Evolutionary conservation across 2,797 vertebrate species (phyloP).

Genomic region (Schizopygopsis malacanthus): DNA sequence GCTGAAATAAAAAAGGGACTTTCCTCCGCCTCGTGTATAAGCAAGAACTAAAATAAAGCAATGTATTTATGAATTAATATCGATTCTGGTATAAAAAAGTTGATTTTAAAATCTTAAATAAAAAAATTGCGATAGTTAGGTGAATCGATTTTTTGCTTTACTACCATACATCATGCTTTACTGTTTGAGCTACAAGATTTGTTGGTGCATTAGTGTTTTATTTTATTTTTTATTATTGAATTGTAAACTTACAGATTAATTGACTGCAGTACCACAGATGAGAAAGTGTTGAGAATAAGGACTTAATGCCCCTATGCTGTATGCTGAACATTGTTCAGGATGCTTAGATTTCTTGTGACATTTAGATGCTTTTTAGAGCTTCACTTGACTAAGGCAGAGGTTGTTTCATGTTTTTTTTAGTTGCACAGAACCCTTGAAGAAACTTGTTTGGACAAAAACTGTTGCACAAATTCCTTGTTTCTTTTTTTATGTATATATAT

Average conservation of each 20-base stretch:
- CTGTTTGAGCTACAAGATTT: neutral
- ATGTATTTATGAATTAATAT: no score
- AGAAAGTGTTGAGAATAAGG: neutral
- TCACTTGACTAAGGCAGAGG: neutral
- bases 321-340: neutral
- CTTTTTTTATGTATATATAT: no score
- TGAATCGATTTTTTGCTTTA: no score
- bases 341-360: neutral
- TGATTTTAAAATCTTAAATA: no score
- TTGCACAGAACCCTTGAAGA: neutral
- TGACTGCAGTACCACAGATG: neutral
- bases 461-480: neutral
- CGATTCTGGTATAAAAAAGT: no score
- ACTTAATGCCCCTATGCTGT: neutral
- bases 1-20: no score
- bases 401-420: constrained; percentile 1
- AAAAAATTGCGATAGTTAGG: no score
- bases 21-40: no score
- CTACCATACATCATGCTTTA: neutral
- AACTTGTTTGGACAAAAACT: neutral
- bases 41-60: no score
- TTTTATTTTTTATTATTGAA: neutral
- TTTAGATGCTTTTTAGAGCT: constrained; percentile 17
- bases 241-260: neutral
- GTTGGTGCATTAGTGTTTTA: neutral